Base-by-base conservation (phyloP, 2,113 vertebrate species). In the Chelonoidis abingdonii region DNA sequence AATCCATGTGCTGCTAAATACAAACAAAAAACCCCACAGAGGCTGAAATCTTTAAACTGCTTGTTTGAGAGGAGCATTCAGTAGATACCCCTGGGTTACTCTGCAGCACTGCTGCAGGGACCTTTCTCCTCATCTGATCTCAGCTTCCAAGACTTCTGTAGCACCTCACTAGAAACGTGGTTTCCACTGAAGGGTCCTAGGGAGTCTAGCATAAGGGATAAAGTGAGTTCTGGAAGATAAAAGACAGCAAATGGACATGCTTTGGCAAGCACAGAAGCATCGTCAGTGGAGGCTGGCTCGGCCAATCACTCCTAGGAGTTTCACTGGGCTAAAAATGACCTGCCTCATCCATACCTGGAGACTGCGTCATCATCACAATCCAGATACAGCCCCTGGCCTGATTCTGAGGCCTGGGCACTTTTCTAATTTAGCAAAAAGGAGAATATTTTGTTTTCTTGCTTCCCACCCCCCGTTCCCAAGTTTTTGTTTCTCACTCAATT, bases 281-380 rank as follows among this genome's bases (percentile, higher is more conserved):
- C 49, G 49, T 22, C 44, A 69, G n/a, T n/a, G 31, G 56, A 50
- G 31, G 31, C 53, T 38, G 31, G 3, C 44, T 79, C 11, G 49
- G 44, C 84, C 50, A 78, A 54, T 2, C 5, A 7, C 72, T 38
- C 52, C 62, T 24, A 89, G 88, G 86, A 84, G 65, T 21, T 24
- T 17, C 59, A n/a, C 14, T 9, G 14, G 62, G 25, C 29, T 0
- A 0, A 81, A 84, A 50, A 2, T 3, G 16, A 65, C 69, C 79
- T 38, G 57, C 47, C 19, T 69, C 35, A 57, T 54, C 35, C 44
- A 16, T 62, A 53, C n/a, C 24, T 47, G 44, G 81, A 80, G 27
- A 54, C 11, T 49, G 5, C 1, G 6, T 0, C 0, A 4, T 0
- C 0, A 3, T 85, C 35, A 13, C 0, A 0, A n/a, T 47, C 47